These are phyloP conservation scores for Phaonia tiefii DNA, from an alignment of 2,888 invertebrate species.

Conservation along the genomic window DNA sequence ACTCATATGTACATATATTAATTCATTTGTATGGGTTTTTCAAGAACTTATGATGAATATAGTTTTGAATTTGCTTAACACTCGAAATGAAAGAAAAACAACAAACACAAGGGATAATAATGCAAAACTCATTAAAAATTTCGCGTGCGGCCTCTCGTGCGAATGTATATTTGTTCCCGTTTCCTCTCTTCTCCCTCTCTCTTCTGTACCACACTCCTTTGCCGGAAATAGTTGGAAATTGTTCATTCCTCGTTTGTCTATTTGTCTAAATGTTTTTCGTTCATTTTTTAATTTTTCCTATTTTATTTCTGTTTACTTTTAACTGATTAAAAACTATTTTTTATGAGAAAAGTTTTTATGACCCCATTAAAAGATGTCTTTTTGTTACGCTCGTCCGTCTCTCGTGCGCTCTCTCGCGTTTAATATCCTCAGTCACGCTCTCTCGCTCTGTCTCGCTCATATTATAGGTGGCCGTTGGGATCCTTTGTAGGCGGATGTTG, in stretches of 20 bases:
- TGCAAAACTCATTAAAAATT: slow-evolving; percentile 18
- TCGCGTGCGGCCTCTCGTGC: not conserved
- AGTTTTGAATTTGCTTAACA: slow-evolving; percentile 26
- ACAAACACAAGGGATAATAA: not conserved
- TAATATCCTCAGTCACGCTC: no score
- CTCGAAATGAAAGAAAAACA: slow-evolving; percentile 13
- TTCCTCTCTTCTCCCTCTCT: not conserved
- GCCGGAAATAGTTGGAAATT: slow-evolving; percentile 8
- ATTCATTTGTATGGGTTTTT: no score
- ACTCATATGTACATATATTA: no score
- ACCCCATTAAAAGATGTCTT: slow-evolving; percentile 60
- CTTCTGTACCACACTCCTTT: not conserved
- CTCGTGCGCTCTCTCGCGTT: not conserved
- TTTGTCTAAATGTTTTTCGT: slow-evolving; percentile 31
- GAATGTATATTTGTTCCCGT: not conserved
- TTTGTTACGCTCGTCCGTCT: slow-evolving; percentile 27
- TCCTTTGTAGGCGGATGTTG: no score
- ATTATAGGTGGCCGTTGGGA: no score
- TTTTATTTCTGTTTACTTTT: slow-evolving; percentile 53
- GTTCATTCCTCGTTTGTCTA: not conserved
- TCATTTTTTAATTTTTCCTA: slow-evolving; percentile 22
- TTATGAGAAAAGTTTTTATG: slow-evolving; percentile 66
- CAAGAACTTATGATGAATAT: slow-evolving; percentile 31
- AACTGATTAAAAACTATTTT: slow-evolving; percentile 62
- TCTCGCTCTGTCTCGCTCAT: no score